Percentiles rank a stretch among this genome's conserved stretches.
Conservation (phyloP, 2,888 invertebrate genomes). For the Neria commutata region DNA sequence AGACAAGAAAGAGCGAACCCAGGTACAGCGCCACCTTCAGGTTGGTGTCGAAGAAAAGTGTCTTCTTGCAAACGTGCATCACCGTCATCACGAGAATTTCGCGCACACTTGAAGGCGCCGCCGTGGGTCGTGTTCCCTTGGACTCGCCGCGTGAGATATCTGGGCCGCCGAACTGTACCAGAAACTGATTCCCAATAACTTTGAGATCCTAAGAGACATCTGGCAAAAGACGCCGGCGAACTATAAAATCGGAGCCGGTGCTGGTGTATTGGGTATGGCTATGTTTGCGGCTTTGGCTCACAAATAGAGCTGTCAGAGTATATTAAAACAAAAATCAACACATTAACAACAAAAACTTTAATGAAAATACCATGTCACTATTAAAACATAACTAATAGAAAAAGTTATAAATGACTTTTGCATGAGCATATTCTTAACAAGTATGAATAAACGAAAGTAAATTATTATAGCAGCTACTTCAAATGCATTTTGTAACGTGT, state of each 20-base stretch:
- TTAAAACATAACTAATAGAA: too few relatives aligned
- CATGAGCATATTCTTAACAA: too few relatives aligned
- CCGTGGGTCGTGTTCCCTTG: constrained; percentile 79
- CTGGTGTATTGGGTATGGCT: constrained; percentile 67
- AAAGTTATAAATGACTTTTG: too few relatives aligned
- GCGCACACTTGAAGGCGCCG: constrained; percentile 80
- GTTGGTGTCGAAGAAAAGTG: constrained; percentile 83
- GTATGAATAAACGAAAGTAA: too few relatives aligned
- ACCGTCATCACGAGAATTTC: constrained; percentile 83
- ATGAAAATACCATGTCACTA: too few relatives aligned
- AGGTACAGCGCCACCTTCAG: constrained; percentile 87
- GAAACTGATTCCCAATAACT: constrained; percentile 69
- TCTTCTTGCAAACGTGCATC: constrained; percentile 85
- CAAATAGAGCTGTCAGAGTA: too few relatives aligned
- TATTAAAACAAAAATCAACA: neutral
- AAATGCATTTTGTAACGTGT: too few relatives aligned
- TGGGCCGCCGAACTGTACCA: constrained; percentile 67
- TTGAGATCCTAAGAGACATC: constrained; percentile 68
- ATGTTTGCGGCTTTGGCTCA: constrained; percentile 64
- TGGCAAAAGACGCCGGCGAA: constrained; percentile 68
- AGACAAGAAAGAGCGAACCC: constrained; percentile 80
- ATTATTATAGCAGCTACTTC: too few relatives aligned
- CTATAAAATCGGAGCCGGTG: constrained; percentile 68
- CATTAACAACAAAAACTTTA: too few relatives aligned
- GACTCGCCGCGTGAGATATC: constrained; percentile 62